Conservation (phyloP, 1,140 invertebrate species). For the Cardiocondyla obscurior region DNA sequence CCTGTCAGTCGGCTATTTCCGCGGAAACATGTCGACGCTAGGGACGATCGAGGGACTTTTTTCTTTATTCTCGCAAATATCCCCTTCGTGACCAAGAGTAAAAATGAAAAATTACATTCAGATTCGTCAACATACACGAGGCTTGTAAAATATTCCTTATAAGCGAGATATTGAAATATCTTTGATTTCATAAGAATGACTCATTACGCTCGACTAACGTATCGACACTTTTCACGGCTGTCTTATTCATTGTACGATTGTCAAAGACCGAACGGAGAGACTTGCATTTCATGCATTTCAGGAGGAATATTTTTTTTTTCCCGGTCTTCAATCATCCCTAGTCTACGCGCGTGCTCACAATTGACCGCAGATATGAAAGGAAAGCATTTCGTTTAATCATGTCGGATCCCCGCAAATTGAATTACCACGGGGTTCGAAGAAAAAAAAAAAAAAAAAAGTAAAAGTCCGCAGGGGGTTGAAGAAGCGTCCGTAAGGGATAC, state of each 20-base stretch:
- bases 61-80: constrained; percentile 10
- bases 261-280: background rate
- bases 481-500: background rate
- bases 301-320: background rate
- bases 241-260: background rate
- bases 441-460: constrained; percentile 46
- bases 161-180: background rate
- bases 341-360: constrained; percentile 19
- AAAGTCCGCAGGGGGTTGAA: background rate
- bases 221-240: background rate
- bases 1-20: constrained; percentile 60
- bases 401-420: constrained; percentile 62
- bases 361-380: constrained; percentile 42
- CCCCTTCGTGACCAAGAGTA: background rate
- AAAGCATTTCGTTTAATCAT: constrained; percentile 66
- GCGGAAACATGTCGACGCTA: constrained; percentile 28
- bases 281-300: background rate
- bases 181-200: background rate
- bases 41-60: constrained; percentile 12
- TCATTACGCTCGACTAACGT: background rate
- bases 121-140: background rate
- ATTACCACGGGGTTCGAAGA: constrained; percentile 45
- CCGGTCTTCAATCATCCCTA: constrained; percentile 30
- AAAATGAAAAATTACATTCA: constrained; percentile 31
- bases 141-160: background rate